A percentile compares a stretch with the other conserved stretches of the same genome.
Conservation (phyloP, 2,797 vertebrate species). For the Enteromius fasciolatus region DNA sequence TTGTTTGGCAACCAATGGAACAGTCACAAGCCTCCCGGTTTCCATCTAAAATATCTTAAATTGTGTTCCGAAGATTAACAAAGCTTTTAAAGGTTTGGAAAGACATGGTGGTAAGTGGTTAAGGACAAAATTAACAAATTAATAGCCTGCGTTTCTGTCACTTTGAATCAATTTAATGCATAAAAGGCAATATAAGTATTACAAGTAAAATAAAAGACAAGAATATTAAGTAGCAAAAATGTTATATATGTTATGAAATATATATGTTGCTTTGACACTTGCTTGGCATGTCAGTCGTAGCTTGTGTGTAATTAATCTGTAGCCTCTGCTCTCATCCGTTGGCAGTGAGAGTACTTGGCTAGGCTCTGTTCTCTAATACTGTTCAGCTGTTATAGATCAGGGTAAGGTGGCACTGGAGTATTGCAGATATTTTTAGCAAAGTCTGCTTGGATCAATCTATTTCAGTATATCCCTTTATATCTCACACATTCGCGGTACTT, state of each 20-base stretch:
- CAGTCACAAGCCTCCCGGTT: too few species aligned
- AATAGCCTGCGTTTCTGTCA: background rate
- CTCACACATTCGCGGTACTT: background rate
- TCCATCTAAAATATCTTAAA: too few species aligned
- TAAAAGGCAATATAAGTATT: too few species aligned
- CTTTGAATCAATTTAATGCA: background rate
- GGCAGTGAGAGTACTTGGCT: constrained; percentile 19
- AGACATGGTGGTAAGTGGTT: too few species aligned
- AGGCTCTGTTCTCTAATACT: constrained; percentile 31
- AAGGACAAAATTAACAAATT: background rate
- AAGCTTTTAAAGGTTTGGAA: too few species aligned
- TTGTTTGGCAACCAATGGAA: too few species aligned
- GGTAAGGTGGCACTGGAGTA: constrained; percentile 30
- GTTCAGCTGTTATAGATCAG: constrained; percentile 38
- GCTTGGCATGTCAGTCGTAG: background rate
- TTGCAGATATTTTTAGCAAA: constrained; percentile 34
- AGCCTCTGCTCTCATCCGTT: background rate
- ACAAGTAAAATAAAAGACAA: background rate
- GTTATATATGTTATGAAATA: too few species aligned
- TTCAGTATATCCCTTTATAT: constrained; percentile 18
- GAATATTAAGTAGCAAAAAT: background rate
- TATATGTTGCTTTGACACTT: background rate
- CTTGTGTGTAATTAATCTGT: constrained; percentile 17
- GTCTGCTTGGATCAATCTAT: constrained; percentile 39
- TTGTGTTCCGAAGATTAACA: too few species aligned